Evolutionary conservation across 2,888 invertebrate genomes (phyloP), one percentile per base, ranked within the genome.

Genomic region (Zygothrica quintamaculata): DNA sequence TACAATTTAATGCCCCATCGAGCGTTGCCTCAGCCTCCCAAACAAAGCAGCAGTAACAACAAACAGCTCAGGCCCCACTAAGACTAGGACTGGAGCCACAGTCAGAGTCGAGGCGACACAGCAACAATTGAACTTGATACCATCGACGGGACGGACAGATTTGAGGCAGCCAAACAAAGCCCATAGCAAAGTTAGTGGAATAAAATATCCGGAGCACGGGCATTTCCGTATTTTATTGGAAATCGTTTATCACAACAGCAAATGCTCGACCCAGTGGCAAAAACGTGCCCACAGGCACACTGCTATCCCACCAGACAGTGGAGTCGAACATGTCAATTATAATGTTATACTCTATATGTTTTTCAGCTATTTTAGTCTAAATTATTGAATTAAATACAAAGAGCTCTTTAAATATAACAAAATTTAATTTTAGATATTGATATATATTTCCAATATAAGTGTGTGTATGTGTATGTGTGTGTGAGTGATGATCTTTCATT

Each of bases 1-100:
- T 84, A 79, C 74, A 87, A 85, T 82, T 87, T 87, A 89, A 86
- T 88, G 79, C 62, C 69, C 74, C 84, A 84, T 81, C 77, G 73
- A 85, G 84, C 59, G 61, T 69, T 84, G 79, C 62, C 74, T 76
- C 62, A 67, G 59, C 67, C 65, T 55, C 44, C 59, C 52, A n/a
- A n/a, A 1, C 6, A 11, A n/a, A 15, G 29, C 47, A 40, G 37
- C 31, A 48, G 13, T 12, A 26, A n/a, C n/a, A n/a, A n/a, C n/a
- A 15, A 46, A 43, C 56, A 36, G 5, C 50, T 44, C 40, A 29
- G 37, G 42, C n/a, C 25, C 29, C 36, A 47, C 33, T 40, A 37
- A 33, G 50, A 48, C 8, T 40, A 31, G 48, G 39, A 25, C n/a
- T 25, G 25, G 16, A 13, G 33, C 29, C 51, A 40, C 34, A 34